phyloP scores from a whole-genome alignment of 2,113 vertebrate genomes.

The Vombatus ursinus region DNA sequence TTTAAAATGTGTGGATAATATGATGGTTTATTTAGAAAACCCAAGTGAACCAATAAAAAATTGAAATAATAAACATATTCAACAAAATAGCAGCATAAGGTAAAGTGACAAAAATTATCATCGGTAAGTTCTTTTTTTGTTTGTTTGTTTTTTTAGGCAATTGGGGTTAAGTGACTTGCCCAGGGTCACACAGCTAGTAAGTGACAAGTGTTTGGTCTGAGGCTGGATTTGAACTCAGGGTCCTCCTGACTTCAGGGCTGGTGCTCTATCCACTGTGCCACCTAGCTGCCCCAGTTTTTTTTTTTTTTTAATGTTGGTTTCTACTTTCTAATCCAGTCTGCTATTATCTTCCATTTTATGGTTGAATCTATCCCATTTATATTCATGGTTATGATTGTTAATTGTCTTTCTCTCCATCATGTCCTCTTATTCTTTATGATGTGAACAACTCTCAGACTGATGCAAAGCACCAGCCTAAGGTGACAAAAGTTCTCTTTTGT shows the following conservation, averaged over 20 bases:
- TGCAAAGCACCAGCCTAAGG: neutral
- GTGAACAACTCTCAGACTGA: neutral
- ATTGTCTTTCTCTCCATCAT: neutral
- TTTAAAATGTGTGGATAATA: neutral
- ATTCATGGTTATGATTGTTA: neutral
- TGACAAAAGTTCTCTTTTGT: neutral
- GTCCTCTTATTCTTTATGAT: neutral
- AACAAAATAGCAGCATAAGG: neutral
- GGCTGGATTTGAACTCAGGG: no score
- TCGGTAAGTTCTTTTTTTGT: no score
- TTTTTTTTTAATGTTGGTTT: neutral
- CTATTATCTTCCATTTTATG: neutral
- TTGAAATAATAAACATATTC: neutral
- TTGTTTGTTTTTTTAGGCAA: no score
- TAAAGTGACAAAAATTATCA: neutral
- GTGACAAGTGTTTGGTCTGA: no score
- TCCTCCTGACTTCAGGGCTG: no score
- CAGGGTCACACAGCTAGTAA: no score
- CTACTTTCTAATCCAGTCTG: neutral
- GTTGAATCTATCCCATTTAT: neutral
- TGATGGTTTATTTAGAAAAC: neutral
- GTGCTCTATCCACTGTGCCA: no score
- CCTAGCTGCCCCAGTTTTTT: no score
- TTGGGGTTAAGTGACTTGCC: no score
- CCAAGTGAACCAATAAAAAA: neutral